phyloP scores from a whole-genome alignment of 2,888 invertebrate species.

The Mantis religiosa region DNA sequence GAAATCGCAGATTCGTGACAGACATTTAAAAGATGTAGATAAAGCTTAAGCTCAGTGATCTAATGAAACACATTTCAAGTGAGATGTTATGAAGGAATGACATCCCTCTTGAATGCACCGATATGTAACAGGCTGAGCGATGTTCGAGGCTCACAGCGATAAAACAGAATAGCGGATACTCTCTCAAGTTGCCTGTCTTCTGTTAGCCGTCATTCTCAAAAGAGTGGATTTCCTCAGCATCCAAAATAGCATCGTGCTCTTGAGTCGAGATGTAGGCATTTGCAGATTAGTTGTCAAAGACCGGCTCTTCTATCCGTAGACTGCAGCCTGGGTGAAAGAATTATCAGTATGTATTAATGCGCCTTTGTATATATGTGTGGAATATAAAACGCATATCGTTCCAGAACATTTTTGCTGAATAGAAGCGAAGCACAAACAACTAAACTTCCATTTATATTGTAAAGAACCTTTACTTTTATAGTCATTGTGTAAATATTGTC shows the following conservation, averaged over 20 bases:
- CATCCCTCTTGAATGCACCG: not conserved
- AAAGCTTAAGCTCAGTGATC: not conserved
- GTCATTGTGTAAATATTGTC: no score
- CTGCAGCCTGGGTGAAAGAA: no score
- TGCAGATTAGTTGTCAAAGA: not conserved
- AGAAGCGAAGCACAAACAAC: no score
- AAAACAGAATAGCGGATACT: not conserved
- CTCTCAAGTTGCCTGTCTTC: not conserved
- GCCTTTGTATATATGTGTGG: no score
- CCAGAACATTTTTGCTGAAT: no score
- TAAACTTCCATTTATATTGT: no score
- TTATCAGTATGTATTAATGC: no score
- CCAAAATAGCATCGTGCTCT: not conserved
- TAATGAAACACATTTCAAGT: not conserved
- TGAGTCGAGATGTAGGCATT: not conserved
- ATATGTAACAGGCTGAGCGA: not conserved
- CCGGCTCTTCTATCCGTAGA: no score
- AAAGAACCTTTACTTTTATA: no score
- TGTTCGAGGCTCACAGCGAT: not conserved
- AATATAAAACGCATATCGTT: no score
- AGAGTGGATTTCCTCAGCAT: not conserved
- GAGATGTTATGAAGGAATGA: not conserved
- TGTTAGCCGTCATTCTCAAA: not conserved
- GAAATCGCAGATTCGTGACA: not conserved
- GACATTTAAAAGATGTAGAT: not conserved